A percentile compares a stretch with the other conserved stretches of the same genome.
Evolutionary conservation across 2,113 vertebrate genomes (phyloP).

Genomic region (Pogona vitticeps): DNA sequence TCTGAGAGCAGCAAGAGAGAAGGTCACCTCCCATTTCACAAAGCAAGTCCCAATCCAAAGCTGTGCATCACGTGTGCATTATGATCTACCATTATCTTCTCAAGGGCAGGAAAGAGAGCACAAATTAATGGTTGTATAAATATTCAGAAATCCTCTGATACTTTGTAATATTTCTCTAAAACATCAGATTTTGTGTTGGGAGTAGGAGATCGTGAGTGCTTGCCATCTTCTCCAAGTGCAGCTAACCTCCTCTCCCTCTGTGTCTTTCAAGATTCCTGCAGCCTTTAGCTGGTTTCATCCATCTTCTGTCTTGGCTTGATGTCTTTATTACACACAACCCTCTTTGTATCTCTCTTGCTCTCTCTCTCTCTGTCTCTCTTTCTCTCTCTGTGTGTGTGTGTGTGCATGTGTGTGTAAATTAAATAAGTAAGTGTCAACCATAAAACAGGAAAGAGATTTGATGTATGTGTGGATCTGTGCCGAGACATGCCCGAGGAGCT

Average conservation of each 20-base stretch:
- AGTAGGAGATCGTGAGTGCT: not conserved
- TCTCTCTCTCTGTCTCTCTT: not conserved
- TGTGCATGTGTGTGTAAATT: slow-evolving; percentile 47
- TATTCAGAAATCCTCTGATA: not conserved
- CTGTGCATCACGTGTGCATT: not conserved
- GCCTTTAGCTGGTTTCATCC: slow-evolving; percentile 48
- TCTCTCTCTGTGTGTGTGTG: not conserved
- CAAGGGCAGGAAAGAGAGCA: not conserved
- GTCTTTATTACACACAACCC: slow-evolving; percentile 58
- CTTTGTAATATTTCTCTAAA: not conserved
- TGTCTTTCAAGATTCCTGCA: slow-evolving; percentile 35
- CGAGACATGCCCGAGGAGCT: slow-evolving; percentile 71
- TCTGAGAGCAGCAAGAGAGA: no score
- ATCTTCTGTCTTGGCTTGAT: slow-evolving; percentile 27
- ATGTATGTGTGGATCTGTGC: slow-evolving; percentile 51
- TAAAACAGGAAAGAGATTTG: slow-evolving; percentile 57
- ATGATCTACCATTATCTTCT: not conserved
- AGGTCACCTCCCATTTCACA: not conserved
- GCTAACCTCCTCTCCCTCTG: not conserved
- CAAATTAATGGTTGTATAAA: not conserved
- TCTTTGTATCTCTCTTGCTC: not conserved
- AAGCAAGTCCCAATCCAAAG: not conserved
- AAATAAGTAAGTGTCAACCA: slow-evolving; percentile 65
- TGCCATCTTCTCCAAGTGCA: not conserved
- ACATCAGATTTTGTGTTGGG: not conserved